Evolutionary conservation across 2,888 invertebrate species (phyloP).

Genomic region (Apoda limacodes): DNA sequence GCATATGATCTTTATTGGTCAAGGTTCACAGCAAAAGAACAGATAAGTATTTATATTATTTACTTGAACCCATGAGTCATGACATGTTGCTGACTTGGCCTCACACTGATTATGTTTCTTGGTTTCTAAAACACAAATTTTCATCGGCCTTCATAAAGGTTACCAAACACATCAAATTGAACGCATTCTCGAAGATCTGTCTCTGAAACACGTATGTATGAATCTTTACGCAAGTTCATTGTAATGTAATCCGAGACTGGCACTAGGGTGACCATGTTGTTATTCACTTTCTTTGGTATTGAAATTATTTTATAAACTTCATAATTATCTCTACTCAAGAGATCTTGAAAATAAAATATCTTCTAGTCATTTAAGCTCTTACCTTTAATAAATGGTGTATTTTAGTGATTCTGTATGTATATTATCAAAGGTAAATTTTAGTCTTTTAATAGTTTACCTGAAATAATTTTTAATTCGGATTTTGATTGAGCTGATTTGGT

Average conservation of each 20-base stretch:
- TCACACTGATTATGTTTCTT: conserved; percentile 1
- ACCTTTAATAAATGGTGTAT: conserved; percentile 1
- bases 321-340: conserved; percentile 11
- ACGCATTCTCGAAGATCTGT: conserved; percentile 3
- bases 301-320: too few relatives aligned
- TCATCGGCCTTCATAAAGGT: conserved; percentile 4
- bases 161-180: conserved; percentile 6
- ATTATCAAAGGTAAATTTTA: conserved; percentile 4
- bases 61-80: conserved; percentile 1
- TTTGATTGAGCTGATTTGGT: conserved; percentile 8
- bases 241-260: conserved; percentile 16
- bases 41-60: conserved; percentile 1
- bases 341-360: conserved; percentile 19
- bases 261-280: conserved; percentile 11
- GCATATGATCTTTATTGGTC: conserved; percentile 8
- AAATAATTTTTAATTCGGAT: conserved; percentile 6
- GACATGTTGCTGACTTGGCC: conserved; percentile 1
- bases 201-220: conserved; percentile 5
- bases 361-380: conserved; percentile 10
- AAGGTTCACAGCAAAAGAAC: conserved; percentile 8
- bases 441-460: conserved; percentile 4
- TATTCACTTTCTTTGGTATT: conserved; percentile 3
- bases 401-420: conserved; percentile 9
- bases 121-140: conserved; percentile 2
- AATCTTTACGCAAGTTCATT: conserved; percentile 8